Conservation (phyloP, 2,113 vertebrate species). For the Callocephalon fimbriatum region DNA sequence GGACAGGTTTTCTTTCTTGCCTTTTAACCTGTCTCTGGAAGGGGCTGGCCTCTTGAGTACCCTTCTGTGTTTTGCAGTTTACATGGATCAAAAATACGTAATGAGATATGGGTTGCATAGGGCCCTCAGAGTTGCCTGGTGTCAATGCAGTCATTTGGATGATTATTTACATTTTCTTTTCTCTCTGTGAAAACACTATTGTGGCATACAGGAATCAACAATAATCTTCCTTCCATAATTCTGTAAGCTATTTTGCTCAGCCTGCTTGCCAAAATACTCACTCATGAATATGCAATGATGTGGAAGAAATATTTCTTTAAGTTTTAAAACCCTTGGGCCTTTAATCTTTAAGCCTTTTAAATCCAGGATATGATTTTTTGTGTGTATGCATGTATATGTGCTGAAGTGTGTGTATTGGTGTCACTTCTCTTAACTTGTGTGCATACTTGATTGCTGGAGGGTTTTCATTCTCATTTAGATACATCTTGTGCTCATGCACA, state of each 20-base stretch:
- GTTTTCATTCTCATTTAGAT: slow-evolving; percentile 60
- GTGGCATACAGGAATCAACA: slow-evolving; percentile 63
- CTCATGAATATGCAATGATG: slow-evolving; percentile 80
- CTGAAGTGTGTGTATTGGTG: slow-evolving; percentile 47
- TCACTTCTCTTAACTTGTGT: slow-evolving; percentile 85
- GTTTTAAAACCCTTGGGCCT: slow-evolving; percentile 67
- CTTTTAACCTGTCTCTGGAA: neutral
- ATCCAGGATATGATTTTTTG: slow-evolving; percentile 80
- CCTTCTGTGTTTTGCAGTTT: neutral
- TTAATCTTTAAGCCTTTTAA: slow-evolving; percentile 85
- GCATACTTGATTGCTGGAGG: slow-evolving; percentile 63
- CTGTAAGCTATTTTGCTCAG: slow-evolving; percentile 65
- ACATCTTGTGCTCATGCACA: neutral
- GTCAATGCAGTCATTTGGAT: neutral
- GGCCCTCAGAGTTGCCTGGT: neutral
- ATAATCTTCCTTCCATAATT: slow-evolving; percentile 67
- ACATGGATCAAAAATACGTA: neutral
- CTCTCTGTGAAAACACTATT: slow-evolving; percentile 15
- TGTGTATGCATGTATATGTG: slow-evolving; percentile 49
- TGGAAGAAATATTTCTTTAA: slow-evolving; percentile 82
- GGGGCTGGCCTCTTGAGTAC: neutral
- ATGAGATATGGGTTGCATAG: neutral
- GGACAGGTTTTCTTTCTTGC: neutral
- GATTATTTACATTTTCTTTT: slow-evolving; percentile 52
- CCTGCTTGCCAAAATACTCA: slow-evolving; percentile 73